A percentile compares a stretch with the other conserved stretches of the same genome.
These are phyloP conservation scores for Agonopterix heracliana DNA, from an alignment of 2,888 invertebrate species.

Conservation along the genomic window DNA sequence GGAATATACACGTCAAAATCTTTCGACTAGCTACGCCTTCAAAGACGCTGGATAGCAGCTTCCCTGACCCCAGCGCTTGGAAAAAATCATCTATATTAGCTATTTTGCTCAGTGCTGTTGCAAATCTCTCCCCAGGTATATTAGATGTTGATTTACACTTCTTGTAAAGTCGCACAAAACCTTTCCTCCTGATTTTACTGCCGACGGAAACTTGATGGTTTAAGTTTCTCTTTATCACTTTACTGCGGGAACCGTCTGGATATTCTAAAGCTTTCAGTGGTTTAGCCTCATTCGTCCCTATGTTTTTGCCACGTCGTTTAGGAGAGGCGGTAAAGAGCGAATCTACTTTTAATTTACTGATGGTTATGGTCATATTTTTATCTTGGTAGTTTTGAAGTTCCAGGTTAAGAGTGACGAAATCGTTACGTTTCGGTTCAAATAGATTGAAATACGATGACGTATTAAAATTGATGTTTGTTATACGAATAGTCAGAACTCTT, in stretches of 20 bases:
- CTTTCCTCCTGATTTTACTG: slow-evolving; percentile 23
- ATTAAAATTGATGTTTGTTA: no score
- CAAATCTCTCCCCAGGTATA: slow-evolving; percentile 18
- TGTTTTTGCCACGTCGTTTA: neutral
- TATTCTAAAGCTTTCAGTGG: neutral
- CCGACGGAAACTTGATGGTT: neutral
- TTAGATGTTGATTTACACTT: slow-evolving; percentile 52
- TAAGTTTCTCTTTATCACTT: neutral
- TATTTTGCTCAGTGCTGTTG: slow-evolving; percentile 41
- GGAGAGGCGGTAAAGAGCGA: slow-evolving; percentile 7
- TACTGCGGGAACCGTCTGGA: neutral
- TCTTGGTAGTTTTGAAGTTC: neutral
- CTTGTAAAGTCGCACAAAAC: slow-evolving; percentile 39
- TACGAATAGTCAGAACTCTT: no score
- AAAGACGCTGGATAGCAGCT: slow-evolving; percentile 38
- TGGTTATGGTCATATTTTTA: slow-evolving; percentile 1
- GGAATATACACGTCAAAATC: slow-evolving; percentile 33
- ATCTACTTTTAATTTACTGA: slow-evolving; percentile 6
- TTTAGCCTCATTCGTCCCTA: neutral
- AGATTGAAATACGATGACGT: no score
- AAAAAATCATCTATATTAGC: slow-evolving; percentile 55
- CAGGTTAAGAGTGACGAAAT: slow-evolving; percentile 4
- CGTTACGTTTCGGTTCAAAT: no score
- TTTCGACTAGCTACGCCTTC: slow-evolving; percentile 38
- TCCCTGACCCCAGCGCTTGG: slow-evolving; percentile 43